Conservation (phyloP, 1,140 invertebrate genomes). For the Patella vulgata region DNA sequence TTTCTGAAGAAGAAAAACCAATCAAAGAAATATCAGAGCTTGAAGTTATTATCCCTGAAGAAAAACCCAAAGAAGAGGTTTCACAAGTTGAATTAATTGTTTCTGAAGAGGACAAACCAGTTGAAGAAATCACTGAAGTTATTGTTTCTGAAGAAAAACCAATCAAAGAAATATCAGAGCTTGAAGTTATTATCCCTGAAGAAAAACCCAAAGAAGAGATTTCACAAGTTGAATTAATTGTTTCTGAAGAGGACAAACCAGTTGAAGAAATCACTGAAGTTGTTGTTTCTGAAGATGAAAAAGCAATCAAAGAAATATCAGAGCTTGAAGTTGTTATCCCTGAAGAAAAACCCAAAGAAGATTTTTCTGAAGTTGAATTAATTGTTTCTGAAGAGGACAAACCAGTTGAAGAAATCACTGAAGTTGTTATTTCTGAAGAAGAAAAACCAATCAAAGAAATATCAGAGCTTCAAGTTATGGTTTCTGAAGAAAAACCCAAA, state of each 20-base stretch:
- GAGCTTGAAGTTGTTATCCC: too few species aligned
- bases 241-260: neutral
- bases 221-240: neutral
- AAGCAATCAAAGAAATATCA: too few species aligned
- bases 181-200: too few species aligned
- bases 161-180: neutral
- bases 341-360: neutral
- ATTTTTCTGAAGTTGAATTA: too few species aligned
- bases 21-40: neutral
- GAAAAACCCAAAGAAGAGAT: neutral
- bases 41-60: too few species aligned
- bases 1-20: neutral
- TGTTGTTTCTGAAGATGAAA: neutral
- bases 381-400: neutral
- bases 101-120: slow-evolving; percentile 9
- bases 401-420: slow-evolving; percentile 4
- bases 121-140: neutral
- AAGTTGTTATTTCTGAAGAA: neutral
- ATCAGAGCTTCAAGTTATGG: too few species aligned
- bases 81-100: neutral
- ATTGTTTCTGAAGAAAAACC: neutral
- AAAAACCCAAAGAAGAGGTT: neutral
- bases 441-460: neutral
- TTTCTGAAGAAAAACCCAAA: neutral
- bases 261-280: slow-evolving; percentile 1